Conservation (phyloP, 2,888 invertebrate genomes). For the Bellardia pandia region DNA sequence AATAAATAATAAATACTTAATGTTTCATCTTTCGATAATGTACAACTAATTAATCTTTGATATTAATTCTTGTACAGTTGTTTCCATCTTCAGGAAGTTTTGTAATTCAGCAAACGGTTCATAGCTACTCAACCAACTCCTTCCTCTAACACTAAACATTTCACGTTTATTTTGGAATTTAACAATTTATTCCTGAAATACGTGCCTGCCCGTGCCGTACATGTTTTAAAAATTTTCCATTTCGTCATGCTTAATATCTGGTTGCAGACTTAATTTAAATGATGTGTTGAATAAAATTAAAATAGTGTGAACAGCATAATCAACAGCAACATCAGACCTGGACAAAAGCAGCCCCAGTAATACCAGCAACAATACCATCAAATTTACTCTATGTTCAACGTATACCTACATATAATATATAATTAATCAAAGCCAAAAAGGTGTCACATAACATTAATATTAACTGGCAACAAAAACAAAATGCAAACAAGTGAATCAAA, state of each 20-base stretch:
- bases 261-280: slow-evolving; percentile 31
- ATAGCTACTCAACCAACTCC: too few relatives aligned
- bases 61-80: too few relatives aligned
- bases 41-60: too few relatives aligned
- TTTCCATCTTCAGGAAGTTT: too few relatives aligned
- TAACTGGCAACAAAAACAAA: slow-evolving; percentile 48
- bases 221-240: slow-evolving; percentile 30
- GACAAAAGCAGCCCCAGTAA: neutral
- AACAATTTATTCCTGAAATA: neutral
- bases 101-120: too few relatives aligned
- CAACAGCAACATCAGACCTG: slow-evolving; percentile 15
- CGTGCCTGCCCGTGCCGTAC: neutral
- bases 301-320: slow-evolving; percentile 61
- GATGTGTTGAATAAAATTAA: slow-evolving; percentile 51
- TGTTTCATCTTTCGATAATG: too few relatives aligned
- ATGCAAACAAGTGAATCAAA: neutral
- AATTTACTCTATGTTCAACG: slow-evolving; percentile 17
- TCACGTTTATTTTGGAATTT: neutral
- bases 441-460: slow-evolving; percentile 72
- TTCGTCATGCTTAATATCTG: neutral
- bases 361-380: slow-evolving; percentile 7
- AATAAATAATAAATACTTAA: too few relatives aligned
- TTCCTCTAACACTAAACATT: too few relatives aligned
- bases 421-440: slow-evolving; percentile 72
- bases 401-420: slow-evolving; percentile 27